These are phyloP conservation scores for Lepilemur septentrionalis DNA, from an alignment of 2,797 vertebrate genomes.

Conservation along the genomic window DNA sequence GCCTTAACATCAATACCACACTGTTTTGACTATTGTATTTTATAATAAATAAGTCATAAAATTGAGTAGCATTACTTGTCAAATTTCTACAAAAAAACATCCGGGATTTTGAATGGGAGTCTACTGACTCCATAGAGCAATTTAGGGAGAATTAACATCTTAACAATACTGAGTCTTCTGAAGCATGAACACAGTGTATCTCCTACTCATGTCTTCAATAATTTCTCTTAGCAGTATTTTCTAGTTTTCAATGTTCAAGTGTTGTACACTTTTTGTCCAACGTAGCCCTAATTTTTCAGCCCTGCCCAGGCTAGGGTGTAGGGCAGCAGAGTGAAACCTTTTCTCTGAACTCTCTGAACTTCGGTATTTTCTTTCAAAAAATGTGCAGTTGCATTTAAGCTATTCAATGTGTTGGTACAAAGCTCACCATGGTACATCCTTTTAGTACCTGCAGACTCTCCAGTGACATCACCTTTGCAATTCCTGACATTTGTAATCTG, in stretches of 20 bases:
- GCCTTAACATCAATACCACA: background rate
- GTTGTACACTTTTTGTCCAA: background rate
- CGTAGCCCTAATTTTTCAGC: background rate
- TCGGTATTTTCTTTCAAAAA: background rate
- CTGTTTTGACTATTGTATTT: background rate
- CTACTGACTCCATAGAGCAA: background rate
- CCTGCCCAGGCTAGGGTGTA: too few relatives aligned
- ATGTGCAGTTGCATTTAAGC: background rate
- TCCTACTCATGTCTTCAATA: background rate
- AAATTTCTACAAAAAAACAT: background rate
- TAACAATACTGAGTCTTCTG: background rate
- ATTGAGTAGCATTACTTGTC: background rate
- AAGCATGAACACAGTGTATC: background rate
- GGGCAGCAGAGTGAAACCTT: too few relatives aligned
- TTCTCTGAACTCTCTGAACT: too few relatives aligned
- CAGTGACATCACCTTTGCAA: background rate
- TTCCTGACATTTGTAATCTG: background rate
- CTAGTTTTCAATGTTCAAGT: background rate
- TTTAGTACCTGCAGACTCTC: background rate
- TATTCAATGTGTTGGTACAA: background rate
- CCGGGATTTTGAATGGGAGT: background rate
- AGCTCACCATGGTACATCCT: background rate
- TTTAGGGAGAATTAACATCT: background rate
- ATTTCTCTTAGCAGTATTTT: background rate
- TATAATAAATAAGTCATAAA: background rate